phyloP scores from a whole-genome alignment of 2,113 vertebrate species.

The Tonatia bakeri region DNA sequence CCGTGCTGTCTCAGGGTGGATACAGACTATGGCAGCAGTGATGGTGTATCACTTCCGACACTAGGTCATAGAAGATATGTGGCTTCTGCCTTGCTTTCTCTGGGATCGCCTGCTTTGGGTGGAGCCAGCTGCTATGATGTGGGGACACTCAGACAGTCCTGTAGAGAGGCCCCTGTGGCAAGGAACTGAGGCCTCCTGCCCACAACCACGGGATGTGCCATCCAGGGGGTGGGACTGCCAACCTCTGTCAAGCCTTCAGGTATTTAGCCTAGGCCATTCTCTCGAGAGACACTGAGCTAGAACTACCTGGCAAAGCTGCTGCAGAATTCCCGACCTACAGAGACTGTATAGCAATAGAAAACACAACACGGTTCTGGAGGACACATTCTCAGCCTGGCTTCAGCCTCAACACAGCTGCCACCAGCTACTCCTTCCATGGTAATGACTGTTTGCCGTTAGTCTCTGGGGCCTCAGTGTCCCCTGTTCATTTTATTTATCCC shows the following conservation, averaged over 20 bases:
- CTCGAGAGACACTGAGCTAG: background rate
- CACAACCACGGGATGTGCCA: background rate
- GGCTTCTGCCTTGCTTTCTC: background rate
- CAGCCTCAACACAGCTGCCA: background rate
- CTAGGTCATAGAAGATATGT: background rate
- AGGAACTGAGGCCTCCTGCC: background rate
- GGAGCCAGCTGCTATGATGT: background rate
- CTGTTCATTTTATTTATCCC: background rate
- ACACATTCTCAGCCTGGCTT: background rate
- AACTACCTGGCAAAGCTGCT: background rate
- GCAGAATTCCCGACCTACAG: background rate
- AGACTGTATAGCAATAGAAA: background rate
- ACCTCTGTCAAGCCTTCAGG: background rate
- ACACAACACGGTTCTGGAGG: background rate
- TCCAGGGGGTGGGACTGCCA: background rate
- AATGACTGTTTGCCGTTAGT: background rate
- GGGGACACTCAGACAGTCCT: background rate
- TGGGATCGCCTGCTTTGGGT: background rate
- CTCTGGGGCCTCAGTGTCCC: background rate
- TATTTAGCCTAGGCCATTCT: background rate
- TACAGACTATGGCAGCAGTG: background rate
- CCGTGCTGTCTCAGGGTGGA: background rate
- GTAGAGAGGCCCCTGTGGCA: accelerated
- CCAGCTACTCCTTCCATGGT: accelerated
- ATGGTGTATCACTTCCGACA: background rate